Base-by-base conservation (phyloP, 2,797 vertebrate genomes). In the Galagoides demidoff region DNA sequence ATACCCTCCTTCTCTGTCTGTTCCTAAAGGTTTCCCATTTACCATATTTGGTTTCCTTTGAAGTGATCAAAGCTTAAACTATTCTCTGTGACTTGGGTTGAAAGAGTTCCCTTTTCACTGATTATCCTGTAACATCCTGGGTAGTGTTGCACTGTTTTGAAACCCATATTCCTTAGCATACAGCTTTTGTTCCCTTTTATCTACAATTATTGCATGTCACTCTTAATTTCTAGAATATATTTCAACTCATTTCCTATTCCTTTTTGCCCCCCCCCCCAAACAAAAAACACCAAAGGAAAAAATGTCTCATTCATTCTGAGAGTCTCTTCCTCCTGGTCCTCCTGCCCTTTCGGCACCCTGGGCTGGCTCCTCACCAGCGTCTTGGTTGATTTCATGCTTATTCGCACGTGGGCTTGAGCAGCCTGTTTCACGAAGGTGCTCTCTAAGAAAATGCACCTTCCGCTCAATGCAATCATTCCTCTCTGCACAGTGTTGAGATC, bases 11-110 rank as follows among this genome's bases (percentile, higher is more conserved):
- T 66, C 71, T 76, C 82, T 63, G 31, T 84, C 85, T 71, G 39
- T 57, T 81, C 43, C 37, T 12, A 25, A 22, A 45, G 8, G 71
- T 76, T 94, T 77, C 61, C 84, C 77, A 23, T 91, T 94, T 95
- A 39, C 13, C 11, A 31, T 52, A 78, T 90, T 83, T 84, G 63
- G 84, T 95, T 95, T 89, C 84, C 81, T 96, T 95, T 96, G 94
- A 97, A 94, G 84, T 95, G 93, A 97, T 94, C 94, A 96, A 96
- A 95, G 94, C 77, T 55, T 73, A 23, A 20, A 82, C 93, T 95
- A 79, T 76, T 87, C 86, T 95, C 95, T 95, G 89, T 95, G 89
- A 85, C 90, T 91, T n/a, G 81, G 90, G 74, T 93, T 86, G 90
- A 97, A 95, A 96, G 92, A 68, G 23, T 49, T 34, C 31, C 23